These are phyloP conservation scores for Myotis brandtii DNA, from an alignment of 2,113 vertebrate species.

Conservation along the genomic window DNA sequence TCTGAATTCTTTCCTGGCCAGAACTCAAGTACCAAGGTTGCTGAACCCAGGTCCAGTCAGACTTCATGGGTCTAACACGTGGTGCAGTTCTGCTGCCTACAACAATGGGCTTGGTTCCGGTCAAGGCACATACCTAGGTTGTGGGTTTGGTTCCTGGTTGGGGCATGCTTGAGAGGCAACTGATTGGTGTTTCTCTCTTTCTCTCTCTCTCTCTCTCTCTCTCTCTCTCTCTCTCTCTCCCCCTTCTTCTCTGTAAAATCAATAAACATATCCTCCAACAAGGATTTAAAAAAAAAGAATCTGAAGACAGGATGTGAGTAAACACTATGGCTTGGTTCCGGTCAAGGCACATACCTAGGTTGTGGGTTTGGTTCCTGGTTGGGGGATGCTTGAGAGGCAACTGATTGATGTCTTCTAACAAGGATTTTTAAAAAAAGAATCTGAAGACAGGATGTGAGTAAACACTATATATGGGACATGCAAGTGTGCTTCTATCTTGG, in stretches of 20 bases:
- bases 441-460: not conserved
- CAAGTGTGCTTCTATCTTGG: not conserved
- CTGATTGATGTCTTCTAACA: too few relatives aligned
- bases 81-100: too few relatives aligned
- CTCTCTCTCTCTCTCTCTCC: too few relatives aligned
- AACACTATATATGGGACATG: rapidly evolving
- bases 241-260: not conserved
- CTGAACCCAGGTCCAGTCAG: too few relatives aligned
- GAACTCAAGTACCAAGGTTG: too few relatives aligned
- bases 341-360: too few relatives aligned
- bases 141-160: not conserved
- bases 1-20: too few relatives aligned
- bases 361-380: too few relatives aligned
- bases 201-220: not conserved
- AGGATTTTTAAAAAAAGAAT: not conserved
- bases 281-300: not conserved
- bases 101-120: not conserved
- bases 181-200: not conserved
- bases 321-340: too few relatives aligned
- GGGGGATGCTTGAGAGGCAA: too few relatives aligned
- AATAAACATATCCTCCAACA: not conserved
- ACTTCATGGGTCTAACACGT: too few relatives aligned
- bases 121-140: not conserved
- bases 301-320: not conserved
- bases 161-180: too few relatives aligned